Conservation (phyloP, 1,140 invertebrate genomes). For the Ectropis grisescens region DNA sequence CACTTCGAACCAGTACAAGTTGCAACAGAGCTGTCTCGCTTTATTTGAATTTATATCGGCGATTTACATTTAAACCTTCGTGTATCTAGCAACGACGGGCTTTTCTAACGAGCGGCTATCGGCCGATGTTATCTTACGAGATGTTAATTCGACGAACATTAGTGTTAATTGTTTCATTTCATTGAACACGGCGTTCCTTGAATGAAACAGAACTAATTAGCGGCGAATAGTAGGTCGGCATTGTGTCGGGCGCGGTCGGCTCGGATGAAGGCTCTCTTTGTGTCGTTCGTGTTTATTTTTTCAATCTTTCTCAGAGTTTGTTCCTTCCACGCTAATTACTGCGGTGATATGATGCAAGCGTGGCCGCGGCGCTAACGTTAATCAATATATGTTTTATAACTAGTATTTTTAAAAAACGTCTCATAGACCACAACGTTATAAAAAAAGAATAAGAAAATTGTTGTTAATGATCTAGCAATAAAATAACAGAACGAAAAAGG, state of each 20-base stretch:
- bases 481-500: no score
- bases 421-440: no score
- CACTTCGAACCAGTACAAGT: slow-evolving; percentile 32
- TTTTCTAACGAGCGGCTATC: no score
- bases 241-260: slow-evolving; percentile 34
- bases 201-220: slow-evolving; percentile 43
- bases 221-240: slow-evolving; percentile 39
- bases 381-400: slow-evolving; percentile 21
- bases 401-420: no score
- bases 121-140: no score
- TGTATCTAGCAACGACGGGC: neutral
- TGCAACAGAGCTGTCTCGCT: slow-evolving; percentile 28
- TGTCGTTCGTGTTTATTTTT: slow-evolving; percentile 47
- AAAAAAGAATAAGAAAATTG: no score
- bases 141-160: slow-evolving; percentile 3
- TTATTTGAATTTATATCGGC: slow-evolving; percentile 36
- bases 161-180: slow-evolving; percentile 26
- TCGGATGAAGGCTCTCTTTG: slow-evolving; percentile 53
- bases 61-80: slow-evolving; percentile 3
- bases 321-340: slow-evolving; percentile 35
- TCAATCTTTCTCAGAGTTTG: slow-evolving; percentile 32
- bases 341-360: slow-evolving; percentile 25
- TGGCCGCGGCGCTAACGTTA: slow-evolving; percentile 15
- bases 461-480: no score
- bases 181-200: slow-evolving; percentile 32